Evolutionary conservation across 2,113 vertebrate species (phyloP).

Genomic region (Entelurus aequoreus): DNA sequence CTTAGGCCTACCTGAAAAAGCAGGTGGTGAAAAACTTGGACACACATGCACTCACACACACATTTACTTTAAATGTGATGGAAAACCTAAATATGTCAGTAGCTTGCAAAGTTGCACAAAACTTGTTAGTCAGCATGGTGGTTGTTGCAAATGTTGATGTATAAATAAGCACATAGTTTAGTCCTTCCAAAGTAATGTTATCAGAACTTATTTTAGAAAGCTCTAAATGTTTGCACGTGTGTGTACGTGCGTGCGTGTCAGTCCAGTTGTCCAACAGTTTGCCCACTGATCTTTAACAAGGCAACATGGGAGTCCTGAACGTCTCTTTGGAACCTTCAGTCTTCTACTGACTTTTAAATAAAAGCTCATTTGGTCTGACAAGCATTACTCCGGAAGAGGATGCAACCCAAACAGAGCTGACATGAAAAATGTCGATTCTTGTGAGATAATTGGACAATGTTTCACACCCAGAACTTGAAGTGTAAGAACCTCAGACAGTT

Average conservation of each 20-base stretch:
- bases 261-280: slow-evolving; percentile 27
- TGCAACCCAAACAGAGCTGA: slow-evolving; percentile 17
- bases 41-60: slow-evolving; percentile 1
- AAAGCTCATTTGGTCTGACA: slow-evolving; percentile 44
- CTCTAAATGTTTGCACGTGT: no score
- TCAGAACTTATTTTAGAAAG: not conserved
- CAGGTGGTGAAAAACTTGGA: slow-evolving; percentile 16
- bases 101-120: not conserved
- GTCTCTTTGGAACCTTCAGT: slow-evolving; percentile 23
- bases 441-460: slow-evolving; percentile 20
- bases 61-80: not conserved
- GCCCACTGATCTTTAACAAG: slow-evolving; percentile 52
- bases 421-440: slow-evolving; percentile 15
- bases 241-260: not conserved
- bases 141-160: not conserved
- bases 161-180: no score
- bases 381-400: slow-evolving; percentile 19
- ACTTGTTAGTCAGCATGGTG: not conserved
- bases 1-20: slow-evolving; percentile 32
- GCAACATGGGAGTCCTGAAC: slow-evolving; percentile 24
- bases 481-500: not conserved
- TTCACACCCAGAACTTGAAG: slow-evolving; percentile 5
- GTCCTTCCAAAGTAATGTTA: not conserved
- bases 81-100: not conserved
- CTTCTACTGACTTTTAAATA: slow-evolving; percentile 40